Base-by-base conservation (phyloP, 2,113 vertebrate genomes). In the Acrocephalus arundinaceus region DNA sequence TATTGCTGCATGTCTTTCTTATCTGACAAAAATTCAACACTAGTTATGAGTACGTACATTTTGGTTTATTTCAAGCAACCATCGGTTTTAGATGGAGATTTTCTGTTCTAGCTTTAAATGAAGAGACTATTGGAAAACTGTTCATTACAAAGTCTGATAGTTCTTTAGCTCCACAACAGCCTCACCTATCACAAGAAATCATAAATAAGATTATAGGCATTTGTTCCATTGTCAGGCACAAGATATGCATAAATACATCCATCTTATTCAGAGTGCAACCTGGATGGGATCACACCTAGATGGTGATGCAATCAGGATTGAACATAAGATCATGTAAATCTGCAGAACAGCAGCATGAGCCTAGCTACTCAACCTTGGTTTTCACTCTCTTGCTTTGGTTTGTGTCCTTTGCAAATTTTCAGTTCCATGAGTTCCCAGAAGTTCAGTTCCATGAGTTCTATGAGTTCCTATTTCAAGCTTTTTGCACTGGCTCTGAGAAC, bases 221-320 rank as follows among this genome's bases (percentile, higher is more conserved):
- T 4, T 49, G 9, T 37, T 75, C 22, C 27, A 16, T 46, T 84
- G 33, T 46, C 16, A 43, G 20, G 16, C 20, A 54, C 15, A 35
- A 24, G 11, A 45, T 35, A 25, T 28, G 10, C 15, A 48, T 54
- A 37, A 80, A 58, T 25, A 65, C 11, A 71, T 2, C 2, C 3
- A 48, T 45, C 1, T 16, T 33, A 52, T 45, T n/a, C 31, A 28
- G 22, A 62, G 14, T 0, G 0, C 6, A 16, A 3, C 8, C 33
- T 57, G 22, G 21, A 19, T 45, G 12, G 37, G 31, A 52, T 70
- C 31, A 45, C 16, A 37, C 18, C 8, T 48, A 23, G 28, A 19
- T 33, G 4, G 18, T 57, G 46, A 41, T 65, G 11, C 12, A 52
- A 9, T 31, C 25, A 89, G 20, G 8, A 62, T 7, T 62, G 31